Conservation (phyloP, 2,113 vertebrate species). For the Plectropomus leopardus region DNA sequence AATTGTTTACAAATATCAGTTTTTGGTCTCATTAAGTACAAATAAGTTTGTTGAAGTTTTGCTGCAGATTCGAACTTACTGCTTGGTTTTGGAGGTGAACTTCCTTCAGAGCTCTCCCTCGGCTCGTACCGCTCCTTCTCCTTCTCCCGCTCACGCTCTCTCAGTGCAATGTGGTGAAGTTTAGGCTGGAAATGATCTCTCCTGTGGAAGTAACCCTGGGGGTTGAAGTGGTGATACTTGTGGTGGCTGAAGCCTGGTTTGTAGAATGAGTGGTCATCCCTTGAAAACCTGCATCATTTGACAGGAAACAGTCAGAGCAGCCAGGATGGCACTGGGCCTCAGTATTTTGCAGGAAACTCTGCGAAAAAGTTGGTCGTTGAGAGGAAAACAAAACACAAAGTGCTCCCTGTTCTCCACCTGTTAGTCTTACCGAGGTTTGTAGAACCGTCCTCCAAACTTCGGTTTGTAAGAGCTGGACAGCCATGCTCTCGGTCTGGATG, state of each 20-base stretch:
- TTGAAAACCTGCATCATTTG: slow-evolving; percentile 53
- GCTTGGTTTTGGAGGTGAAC: slow-evolving; percentile 33
- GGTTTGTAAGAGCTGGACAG: slow-evolving; percentile 51
- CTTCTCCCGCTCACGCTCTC: slow-evolving; percentile 25
- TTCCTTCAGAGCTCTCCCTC: slow-evolving; percentile 26
- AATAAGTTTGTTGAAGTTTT: no score
- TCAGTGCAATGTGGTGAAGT: slow-evolving; percentile 26
- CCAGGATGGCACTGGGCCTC: not conserved
- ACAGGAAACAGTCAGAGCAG: not conserved
- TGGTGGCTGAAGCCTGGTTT: slow-evolving; percentile 59
- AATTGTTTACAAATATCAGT: no score
- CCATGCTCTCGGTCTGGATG: slow-evolving; percentile 58
- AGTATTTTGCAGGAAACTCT: not conserved
- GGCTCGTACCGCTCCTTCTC: slow-evolving; percentile 30
- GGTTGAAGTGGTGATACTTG: slow-evolving; percentile 41
- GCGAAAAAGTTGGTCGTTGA: not conserved
- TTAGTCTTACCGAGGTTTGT: slow-evolving; percentile 64
- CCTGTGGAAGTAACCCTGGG: not conserved
- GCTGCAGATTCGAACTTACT: slow-evolving; percentile 36
- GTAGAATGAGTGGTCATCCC: slow-evolving; percentile 62
- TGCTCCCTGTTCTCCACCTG: not conserved
- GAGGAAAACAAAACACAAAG: not conserved
- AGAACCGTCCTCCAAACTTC: slow-evolving; percentile 51
- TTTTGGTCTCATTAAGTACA: no score
- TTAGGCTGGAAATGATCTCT: slow-evolving; percentile 39